Conservation (phyloP, 2,888 invertebrate species). For the Exephanes ischioxanthus region DNA sequence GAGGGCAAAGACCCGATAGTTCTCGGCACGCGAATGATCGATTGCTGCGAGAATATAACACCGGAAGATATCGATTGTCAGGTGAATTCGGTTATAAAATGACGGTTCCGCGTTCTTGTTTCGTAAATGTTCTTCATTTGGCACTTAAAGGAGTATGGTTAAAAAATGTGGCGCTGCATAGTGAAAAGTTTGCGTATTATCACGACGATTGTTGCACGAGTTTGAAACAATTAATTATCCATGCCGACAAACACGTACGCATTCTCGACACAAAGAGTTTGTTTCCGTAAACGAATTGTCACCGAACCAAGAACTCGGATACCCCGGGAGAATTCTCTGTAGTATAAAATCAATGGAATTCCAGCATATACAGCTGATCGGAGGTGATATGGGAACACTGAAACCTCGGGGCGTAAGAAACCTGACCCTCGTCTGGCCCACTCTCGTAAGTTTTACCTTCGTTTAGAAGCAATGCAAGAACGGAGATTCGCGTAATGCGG, state of each 20-base stretch:
- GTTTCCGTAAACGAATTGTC: too few relatives aligned
- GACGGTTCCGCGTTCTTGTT: background rate
- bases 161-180: too few relatives aligned
- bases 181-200: too few relatives aligned
- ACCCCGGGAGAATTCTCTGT: too few relatives aligned
- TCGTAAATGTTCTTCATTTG: conserved; percentile 3
- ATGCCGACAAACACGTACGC: background rate
- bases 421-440: conserved; percentile 71
- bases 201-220: too few relatives aligned
- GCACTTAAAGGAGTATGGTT: too few relatives aligned
- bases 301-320: too few relatives aligned
- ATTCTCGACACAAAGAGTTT: background rate
- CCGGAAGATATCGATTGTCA: conserved; percentile 69
- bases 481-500: conserved; percentile 29
- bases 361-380: conserved; percentile 72
- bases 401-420: conserved; percentile 61
- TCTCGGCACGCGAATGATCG: conserved; percentile 67
- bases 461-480: conserved; percentile 12
- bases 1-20: conserved; percentile 61
- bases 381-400: conserved; percentile 69
- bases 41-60: conserved; percentile 70
- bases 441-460: conserved; percentile 64
- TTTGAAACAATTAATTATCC: background rate
- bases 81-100: conserved; percentile 60
- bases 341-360: conserved; percentile 26